Conservation (phyloP, 2,888 invertebrate species). For the Tribolium freemani region DNA sequence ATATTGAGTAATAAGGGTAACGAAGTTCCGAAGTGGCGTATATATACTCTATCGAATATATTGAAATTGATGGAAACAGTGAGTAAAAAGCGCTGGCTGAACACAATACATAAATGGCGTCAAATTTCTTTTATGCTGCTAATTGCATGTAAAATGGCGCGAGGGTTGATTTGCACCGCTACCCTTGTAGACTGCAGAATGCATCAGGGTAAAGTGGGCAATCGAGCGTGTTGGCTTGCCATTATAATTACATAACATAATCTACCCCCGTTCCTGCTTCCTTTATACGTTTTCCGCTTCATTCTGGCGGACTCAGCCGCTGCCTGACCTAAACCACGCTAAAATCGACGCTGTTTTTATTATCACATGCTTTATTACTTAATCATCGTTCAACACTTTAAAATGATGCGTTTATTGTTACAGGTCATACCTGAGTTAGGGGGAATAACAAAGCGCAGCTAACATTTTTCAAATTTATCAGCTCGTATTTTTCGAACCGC, state of each 20-base stretch:
- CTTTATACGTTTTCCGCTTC: conserved; percentile 46
- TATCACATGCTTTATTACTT: conserved; percentile 45
- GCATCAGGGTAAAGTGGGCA: conserved; percentile 44
- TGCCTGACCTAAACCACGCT: conserved; percentile 37
- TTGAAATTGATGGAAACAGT: conserved; percentile 32
- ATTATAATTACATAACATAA: conserved; percentile 46
- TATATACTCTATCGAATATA: conserved; percentile 28
- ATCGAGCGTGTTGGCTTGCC: conserved; percentile 43
- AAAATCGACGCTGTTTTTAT: conserved; percentile 41
- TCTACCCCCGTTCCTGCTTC: conserved; percentile 41
- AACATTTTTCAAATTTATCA: neutral
- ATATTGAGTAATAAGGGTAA: conserved; percentile 33
- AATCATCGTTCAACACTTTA: conserved; percentile 39
- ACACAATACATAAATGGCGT: conserved; percentile 40
- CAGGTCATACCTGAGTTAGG: conserved; percentile 16
- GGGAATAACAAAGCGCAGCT: conserved; percentile 6
- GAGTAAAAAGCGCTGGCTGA: conserved; percentile 25
- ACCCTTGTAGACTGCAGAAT: conserved; percentile 43
- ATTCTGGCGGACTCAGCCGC: conserved; percentile 31
- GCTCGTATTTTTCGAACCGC: too few relatives aligned
- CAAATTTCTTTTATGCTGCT: conserved; percentile 41
- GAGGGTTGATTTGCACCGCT: conserved; percentile 45
- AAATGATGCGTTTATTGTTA: conserved; percentile 38
- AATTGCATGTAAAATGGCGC: conserved; percentile 43
- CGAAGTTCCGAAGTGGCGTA: conserved; percentile 23